These are phyloP conservation scores for Psephotus haematonotus DNA, from an alignment of 2,113 vertebrate genomes.

Conservation along the genomic window DNA sequence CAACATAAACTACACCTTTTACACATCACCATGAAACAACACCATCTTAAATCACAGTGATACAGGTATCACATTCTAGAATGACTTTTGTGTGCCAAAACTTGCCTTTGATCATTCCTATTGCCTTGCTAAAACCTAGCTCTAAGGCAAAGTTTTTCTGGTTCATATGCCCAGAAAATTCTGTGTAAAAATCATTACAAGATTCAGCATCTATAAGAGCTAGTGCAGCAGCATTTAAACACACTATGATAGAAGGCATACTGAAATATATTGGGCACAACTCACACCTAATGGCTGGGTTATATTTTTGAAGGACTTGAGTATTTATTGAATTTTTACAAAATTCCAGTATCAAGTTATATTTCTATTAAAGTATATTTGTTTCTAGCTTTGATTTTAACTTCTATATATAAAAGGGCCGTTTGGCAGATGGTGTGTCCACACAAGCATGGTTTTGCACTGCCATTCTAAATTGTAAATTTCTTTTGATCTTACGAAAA, in stretches of 20 bases:
- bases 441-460: background rate
- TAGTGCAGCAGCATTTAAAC: background rate
- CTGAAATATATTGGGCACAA: background rate
- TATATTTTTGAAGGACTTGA: background rate
- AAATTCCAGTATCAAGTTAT: background rate
- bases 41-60: background rate
- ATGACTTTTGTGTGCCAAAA: background rate
- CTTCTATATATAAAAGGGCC: background rate
- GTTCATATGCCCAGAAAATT: background rate
- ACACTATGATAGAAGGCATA: background rate
- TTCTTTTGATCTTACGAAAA: background rate
- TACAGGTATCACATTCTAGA: background rate
- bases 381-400: slow-evolving; percentile 9
- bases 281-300: background rate
- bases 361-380: background rate
- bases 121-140: background rate
- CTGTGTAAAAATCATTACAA: background rate
- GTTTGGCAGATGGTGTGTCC: background rate
- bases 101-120: background rate
- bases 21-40: background rate
- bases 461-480: background rate
- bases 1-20: background rate
- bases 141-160: background rate
- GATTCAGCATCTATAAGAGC: background rate
- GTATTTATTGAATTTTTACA: background rate